Evolutionary conservation across 1,140 invertebrate species (phyloP).

Genomic region (Hycleus cichorii): DNA sequence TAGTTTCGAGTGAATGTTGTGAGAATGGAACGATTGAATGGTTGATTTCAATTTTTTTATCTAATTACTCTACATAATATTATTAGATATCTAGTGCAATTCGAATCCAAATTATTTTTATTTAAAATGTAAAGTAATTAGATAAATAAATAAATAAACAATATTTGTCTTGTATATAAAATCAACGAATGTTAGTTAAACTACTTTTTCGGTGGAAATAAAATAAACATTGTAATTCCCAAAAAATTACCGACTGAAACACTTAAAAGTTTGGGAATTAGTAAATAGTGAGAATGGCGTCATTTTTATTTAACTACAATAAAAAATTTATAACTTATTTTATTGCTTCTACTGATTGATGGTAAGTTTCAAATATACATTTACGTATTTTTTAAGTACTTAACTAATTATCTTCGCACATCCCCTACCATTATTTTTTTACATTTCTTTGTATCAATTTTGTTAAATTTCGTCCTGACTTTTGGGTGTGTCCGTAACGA

Average conservation of each 20-base stretch:
- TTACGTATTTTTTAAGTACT: conserved; percentile 7
- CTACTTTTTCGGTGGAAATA: no score
- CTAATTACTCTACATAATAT: conserved; percentile 4
- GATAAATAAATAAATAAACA: no score
- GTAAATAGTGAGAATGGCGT: conserved; percentile 1
- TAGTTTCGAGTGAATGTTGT: no score
- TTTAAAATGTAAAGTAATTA: no score
- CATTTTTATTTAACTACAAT: neutral
- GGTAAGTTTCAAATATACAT: conserved; percentile 3
- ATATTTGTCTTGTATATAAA: no score
- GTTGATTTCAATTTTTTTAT: neutral
- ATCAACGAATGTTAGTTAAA: no score
- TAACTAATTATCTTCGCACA: conserved; percentile 6
- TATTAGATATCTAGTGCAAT: no score
- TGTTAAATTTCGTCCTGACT: conserved; percentile 3
- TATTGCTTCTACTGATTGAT: conserved; percentile 3
- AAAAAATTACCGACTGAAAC: conserved; percentile 12
- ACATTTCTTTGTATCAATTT: neutral
- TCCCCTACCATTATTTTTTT: conserved; percentile 6
- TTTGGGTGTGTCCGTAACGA: conserved; percentile 10
- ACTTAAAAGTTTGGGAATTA: conserved; percentile 13
- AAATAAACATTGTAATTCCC: conserved; percentile 2
- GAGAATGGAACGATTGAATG: no score
- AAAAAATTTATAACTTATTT: conserved; percentile 1
- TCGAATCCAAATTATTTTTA: no score